Evolutionary conservation across 1,140 invertebrate species (phyloP), one percentile per base, ranked within the genome.

Genomic region (Drosophila lini): DNA sequence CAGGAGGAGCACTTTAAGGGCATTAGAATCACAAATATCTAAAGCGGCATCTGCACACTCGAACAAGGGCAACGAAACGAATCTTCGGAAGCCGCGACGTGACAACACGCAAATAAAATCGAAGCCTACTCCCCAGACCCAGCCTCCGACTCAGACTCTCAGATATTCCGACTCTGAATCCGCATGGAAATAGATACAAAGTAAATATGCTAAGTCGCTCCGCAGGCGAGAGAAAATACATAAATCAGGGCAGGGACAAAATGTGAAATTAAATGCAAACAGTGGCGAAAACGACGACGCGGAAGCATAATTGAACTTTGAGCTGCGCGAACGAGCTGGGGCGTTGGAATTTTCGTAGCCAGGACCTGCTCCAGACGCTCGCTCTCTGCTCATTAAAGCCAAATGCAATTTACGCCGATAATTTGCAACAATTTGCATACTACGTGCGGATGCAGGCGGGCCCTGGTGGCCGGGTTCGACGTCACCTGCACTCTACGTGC

Each of bases 11-110:
- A 88, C 84, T 88, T 89, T 80, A 52, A 74, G 50, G 68, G 65
- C 55, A 88, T 88, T 88, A 89, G 83, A 88, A 89, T 88, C 71
- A 78, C 83, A 88, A 89, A 88, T 88, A 83, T 79, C 59, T 56
- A 16, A 42, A 41, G 73, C 55, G 45, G 60, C 42, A 59, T 58
- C 53, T 55, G 45, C 67, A 73, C 58, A 61, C 34, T 56, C 34
- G 41, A 62, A 42, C 63, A 69, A 68, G 53, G 63, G 60, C 78
- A 63, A 76, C 74, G 78, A 57, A 44, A 28, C 47, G 45, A n/a
- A 11, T 56, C 41, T 32, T 41, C 36, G 47, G 45, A 71, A 69
- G 53, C 65, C 31, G 69, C 74, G 65, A 73, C 80, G 64, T 81
- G 68, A 68, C 74, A 85, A 58, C 56, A 73, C 31, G 65, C 75